Conservation (phyloP, 2,888 invertebrate genomes). For the Amphimallon solstitiale region DNA sequence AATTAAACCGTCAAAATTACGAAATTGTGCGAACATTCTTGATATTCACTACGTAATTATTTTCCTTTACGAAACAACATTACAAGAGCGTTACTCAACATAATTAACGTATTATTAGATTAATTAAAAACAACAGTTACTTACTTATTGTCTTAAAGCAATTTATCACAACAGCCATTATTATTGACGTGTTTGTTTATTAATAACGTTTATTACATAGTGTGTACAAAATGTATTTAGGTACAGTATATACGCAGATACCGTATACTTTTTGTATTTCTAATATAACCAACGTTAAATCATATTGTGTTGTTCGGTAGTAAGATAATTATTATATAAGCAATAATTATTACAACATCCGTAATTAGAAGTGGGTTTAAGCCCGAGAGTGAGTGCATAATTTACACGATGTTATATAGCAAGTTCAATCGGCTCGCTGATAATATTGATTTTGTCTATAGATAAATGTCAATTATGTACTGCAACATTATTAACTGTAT, state of each 20-base stretch:
- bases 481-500: neutral
- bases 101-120: too few relatives aligned
- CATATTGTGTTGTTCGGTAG: neutral
- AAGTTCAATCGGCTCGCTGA: neutral
- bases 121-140: too few relatives aligned
- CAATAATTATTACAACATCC: conserved; percentile 16
- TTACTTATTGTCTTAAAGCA: too few relatives aligned
- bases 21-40: neutral
- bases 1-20: too few relatives aligned
- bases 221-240: too few relatives aligned
- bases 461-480: conserved; percentile 16
- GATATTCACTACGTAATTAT: neutral
- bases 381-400: neutral
- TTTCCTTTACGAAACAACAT: neutral
- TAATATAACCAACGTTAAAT: conserved; percentile 9
- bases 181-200: too few relatives aligned
- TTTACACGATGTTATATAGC: conserved; percentile 4
- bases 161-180: too few relatives aligned
- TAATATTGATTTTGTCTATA: conserved; percentile 6
- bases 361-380: conserved; percentile 13
- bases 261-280: neutral
- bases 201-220: too few relatives aligned
- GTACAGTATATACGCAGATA: neutral
- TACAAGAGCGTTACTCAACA: neutral
- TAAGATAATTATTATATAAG: conserved; percentile 20